Percentiles rank a stretch among this genome's conserved stretches.
Conservation (phyloP, 2,113 vertebrate genomes). For the Microtus ochrogaster region DNA sequence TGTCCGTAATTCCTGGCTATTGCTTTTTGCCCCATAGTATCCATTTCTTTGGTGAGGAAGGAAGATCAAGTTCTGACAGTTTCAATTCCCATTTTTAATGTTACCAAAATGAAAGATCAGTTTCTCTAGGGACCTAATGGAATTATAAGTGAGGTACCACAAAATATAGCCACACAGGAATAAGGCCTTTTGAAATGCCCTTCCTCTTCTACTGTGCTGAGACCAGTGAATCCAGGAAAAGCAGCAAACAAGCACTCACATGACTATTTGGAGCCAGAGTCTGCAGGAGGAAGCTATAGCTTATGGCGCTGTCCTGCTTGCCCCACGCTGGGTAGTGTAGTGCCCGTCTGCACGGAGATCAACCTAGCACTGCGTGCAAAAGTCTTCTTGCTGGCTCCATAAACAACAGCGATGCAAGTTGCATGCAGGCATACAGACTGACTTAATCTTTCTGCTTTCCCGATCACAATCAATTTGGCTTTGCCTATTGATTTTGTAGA, state of each 20-base stretch:
- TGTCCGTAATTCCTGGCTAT: conserved; percentile 60
- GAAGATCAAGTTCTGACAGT: neutral
- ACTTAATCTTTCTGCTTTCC: conserved; percentile 64
- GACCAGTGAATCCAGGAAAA: neutral
- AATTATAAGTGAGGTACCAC: neutral
- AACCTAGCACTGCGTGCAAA: neutral
- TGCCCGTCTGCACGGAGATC: neutral
- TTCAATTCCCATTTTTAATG: neutral
- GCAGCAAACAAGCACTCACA: neutral
- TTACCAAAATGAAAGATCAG: neutral
- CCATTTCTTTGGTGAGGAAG: conserved; percentile 17
- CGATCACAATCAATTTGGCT: conserved; percentile 83
- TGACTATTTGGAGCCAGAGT: neutral
- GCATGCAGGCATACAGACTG: conserved; percentile 48
- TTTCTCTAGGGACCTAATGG: neutral
- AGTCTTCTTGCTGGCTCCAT: neutral
- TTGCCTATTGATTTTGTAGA: conserved; percentile 86
- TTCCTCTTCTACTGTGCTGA: neutral
- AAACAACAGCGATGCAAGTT: conserved; percentile 2
- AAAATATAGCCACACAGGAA: neutral
- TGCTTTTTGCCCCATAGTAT: neutral
- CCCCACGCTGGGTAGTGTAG: conserved; percentile 21
- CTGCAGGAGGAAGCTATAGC: neutral
- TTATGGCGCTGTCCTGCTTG: neutral
- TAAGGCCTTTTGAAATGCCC: neutral